Evolutionary conservation across 2,888 invertebrate genomes (phyloP).

Genomic region (Patella pellucida): DNA sequence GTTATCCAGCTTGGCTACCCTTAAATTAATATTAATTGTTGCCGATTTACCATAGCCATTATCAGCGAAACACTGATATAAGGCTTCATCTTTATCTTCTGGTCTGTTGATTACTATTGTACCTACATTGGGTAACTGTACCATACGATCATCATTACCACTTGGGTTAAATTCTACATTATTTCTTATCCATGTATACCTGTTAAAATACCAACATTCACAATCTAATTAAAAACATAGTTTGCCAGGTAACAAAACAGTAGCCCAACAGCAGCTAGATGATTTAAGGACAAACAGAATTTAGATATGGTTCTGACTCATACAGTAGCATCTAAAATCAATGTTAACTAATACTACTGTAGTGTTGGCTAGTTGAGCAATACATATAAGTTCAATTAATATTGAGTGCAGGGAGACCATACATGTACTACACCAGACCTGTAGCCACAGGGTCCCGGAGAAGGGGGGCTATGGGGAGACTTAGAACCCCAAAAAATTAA

Average conservation of each 20-base stretch:
- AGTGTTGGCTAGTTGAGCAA: too few species aligned
- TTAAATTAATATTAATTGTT: constrained; percentile 75
- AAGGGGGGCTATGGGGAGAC: too few species aligned
- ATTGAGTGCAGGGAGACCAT: too few species aligned
- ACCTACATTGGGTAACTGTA: constrained; percentile 89
- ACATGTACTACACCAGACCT: too few species aligned
- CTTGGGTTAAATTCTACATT: constrained; percentile 95
- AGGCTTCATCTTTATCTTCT: constrained; percentile 90
- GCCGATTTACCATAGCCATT: constrained; percentile 95
- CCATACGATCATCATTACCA: constrained; percentile 93
- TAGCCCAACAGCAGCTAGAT: too few species aligned
- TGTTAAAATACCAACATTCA: constrained; percentile 40
- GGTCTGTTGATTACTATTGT: constrained; percentile 92
- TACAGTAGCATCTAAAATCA: too few species aligned
- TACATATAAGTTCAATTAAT: too few species aligned
- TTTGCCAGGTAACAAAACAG: neutral
- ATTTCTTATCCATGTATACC: constrained; percentile 91
- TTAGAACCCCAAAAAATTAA: too few species aligned
- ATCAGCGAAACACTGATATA: constrained; percentile 94
- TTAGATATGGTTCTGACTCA: too few species aligned
- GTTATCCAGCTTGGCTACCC: constrained; percentile 58
- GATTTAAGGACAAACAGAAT: too few species aligned
- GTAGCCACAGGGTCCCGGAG: too few species aligned
- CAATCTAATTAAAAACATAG: neutral
- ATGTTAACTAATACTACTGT: too few species aligned